A percentile compares a stretch with the other conserved stretches of the same genome.
These are phyloP conservation scores for Saturnia pavonia DNA, from an alignment of 2,888 invertebrate species.

Conservation along the genomic window DNA sequence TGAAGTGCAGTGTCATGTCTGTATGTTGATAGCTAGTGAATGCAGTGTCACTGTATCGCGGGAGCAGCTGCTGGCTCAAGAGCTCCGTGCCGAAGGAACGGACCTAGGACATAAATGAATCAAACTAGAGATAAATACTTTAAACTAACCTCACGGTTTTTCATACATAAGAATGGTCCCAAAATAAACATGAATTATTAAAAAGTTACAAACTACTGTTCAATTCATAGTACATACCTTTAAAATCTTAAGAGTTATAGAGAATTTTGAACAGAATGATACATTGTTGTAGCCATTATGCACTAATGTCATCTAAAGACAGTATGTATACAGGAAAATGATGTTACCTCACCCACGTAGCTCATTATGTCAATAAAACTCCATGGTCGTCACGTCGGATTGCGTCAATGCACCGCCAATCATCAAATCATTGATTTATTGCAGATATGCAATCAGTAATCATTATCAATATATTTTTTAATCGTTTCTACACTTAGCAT, in stretches of 20 bases:
- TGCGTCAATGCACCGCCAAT: slow-evolving; percentile 12
- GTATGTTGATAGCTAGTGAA: too few relatives aligned
- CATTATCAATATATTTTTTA: neutral
- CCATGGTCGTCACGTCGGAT: slow-evolving; percentile 5
- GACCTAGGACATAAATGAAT: too few relatives aligned
- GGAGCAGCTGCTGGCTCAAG: too few relatives aligned
- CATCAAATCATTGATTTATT: slow-evolving; percentile 6
- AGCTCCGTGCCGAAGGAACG: too few relatives aligned
- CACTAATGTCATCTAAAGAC: slow-evolving; percentile 4
- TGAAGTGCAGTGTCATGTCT: too few relatives aligned
- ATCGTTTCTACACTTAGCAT: too few relatives aligned
- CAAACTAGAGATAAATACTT: too few relatives aligned
- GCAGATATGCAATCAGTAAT: slow-evolving; percentile 7
- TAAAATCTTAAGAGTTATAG: neutral
- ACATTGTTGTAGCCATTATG: neutral
- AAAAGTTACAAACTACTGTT: too few relatives aligned
- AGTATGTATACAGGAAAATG: slow-evolving; percentile 7
- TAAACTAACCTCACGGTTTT: too few relatives aligned
- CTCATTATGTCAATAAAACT: slow-evolving; percentile 18
- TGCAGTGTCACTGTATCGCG: too few relatives aligned
- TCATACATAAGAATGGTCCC: too few relatives aligned
- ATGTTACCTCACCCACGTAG: slow-evolving; percentile 6
- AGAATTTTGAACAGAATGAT: neutral
- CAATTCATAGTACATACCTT: neutral
- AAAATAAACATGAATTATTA: too few relatives aligned